A percentile compares a stretch with the other conserved stretches of the same genome.
These are phyloP conservation scores for Lordiphosa collinella DNA, from an alignment of 1,140 invertebrate species.

Conservation along the genomic window DNA sequence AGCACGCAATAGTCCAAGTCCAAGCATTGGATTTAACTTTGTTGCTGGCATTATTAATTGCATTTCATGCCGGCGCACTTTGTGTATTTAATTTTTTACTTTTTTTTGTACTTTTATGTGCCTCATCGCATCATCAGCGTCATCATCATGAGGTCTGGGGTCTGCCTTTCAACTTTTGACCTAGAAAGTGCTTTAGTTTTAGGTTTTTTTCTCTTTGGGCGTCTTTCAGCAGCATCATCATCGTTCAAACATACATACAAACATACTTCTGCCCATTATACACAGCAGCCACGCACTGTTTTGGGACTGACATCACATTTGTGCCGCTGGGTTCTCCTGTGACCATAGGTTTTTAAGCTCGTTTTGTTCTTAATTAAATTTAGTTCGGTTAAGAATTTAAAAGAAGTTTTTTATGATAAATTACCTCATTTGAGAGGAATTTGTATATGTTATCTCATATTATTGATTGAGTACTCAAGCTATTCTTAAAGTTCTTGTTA, in stretches of 20 bases:
- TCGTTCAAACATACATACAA: conserved; percentile 14
- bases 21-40: conserved; percentile 45
- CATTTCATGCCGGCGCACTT: conserved; percentile 49
- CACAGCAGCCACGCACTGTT: conserved; percentile 32
- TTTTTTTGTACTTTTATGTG: conserved; percentile 27
- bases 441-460: too few species aligned
- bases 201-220: conserved; percentile 23
- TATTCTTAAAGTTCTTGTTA: not conserved
- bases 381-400: not conserved
- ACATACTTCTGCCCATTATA: not conserved
- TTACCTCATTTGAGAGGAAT: too few species aligned
- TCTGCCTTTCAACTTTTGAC: conserved; percentile 69
- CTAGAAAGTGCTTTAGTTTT: conserved; percentile 69
- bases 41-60: conserved; percentile 48
- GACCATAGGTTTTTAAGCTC: conserved; percentile 14
- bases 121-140: conserved; percentile 24
- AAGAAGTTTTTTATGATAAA: not conserved
- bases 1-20: conserved; percentile 21
- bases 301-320: conserved; percentile 46
- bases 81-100: conserved; percentile 12
- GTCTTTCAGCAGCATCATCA: conserved; percentile 32
- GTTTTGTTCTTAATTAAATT: conserved; percentile 15
- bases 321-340: too few species aligned
- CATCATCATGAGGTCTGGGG: conserved; percentile 12
- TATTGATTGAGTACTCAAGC: not conserved